These are phyloP conservation scores for Holacanthus passer DNA, from an alignment of 2,113 vertebrate species.

Conservation along the genomic window DNA sequence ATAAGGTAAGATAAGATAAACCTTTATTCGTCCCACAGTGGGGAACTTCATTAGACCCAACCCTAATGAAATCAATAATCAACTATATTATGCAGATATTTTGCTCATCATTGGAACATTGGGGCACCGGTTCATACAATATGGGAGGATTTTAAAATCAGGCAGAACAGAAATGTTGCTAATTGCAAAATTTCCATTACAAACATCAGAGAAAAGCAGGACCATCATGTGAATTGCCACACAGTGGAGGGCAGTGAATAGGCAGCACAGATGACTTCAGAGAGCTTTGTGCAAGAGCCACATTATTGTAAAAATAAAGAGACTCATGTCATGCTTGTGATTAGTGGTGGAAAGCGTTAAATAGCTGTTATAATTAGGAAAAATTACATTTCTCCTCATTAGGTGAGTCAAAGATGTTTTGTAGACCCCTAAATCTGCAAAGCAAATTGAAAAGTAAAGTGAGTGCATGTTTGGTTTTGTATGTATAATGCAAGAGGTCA, in stretches of 20 bases:
- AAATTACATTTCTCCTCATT: conserved; percentile 70
- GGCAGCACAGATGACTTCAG: neutral
- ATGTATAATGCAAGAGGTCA: conserved; percentile 31
- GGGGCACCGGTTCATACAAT: neutral
- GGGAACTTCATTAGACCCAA: neutral
- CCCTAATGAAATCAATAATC: conserved; percentile 2
- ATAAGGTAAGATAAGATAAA: no score
- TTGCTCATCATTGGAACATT: neutral
- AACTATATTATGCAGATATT: neutral
- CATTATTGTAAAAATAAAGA: conserved; percentile 6
- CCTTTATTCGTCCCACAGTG: neutral
- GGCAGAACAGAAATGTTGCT: conserved; percentile 6
- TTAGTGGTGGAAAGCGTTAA: conserved; percentile 39
- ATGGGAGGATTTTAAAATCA: neutral
- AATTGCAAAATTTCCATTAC: conserved; percentile 3
- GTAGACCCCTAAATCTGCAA: conserved; percentile 88
- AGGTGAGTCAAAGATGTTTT: conserved; percentile 75
- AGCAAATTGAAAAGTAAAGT: conserved; percentile 74
- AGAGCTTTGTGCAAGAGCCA: conserved; percentile 30
- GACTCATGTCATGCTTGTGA: conserved; percentile 49
- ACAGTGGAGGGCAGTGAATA: conserved; percentile 1
- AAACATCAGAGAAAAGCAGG: conserved; percentile 29
- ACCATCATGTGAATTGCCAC: conserved; percentile 5
- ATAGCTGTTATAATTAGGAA: conserved; percentile 42
- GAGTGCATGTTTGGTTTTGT: conserved; percentile 52